Base-by-base conservation (phyloP, 2,888 invertebrate genomes). In the Drosophila helvetica region DNA sequence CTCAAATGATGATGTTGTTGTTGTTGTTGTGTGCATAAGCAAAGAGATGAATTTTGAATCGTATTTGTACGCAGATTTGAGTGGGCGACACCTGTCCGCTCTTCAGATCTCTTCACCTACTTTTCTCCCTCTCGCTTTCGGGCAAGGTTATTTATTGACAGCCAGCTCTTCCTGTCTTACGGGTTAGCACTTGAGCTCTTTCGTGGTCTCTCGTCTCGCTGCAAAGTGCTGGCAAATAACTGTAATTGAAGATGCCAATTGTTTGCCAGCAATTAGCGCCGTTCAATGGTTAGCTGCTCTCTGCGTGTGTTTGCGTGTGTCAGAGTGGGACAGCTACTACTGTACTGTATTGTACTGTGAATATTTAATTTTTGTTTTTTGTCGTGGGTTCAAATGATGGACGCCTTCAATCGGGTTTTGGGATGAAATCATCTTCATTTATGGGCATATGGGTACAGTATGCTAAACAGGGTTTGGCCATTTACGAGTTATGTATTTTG, bases 191-290 rank as follows among this genome's bases (percentile, higher is more conserved):
- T 77, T 50, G 61, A 69, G 68, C 27, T 47, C 27, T 9, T 18
- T 25, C 42, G 3, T 22, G 22, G 15, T 15, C 38, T 22, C 25
- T n/a, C 22, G 1, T n/a, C 27, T 27, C 27, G 7, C 3, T 15
- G 69, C 63, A 58, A 80, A 81, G 79, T 75, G 77, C 68, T 81
- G 71, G 81, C 63, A 81, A 81, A 84, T 81, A 74, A 74, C 72
- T 81, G 81, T 79, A 84, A 85, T 81, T 81, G 79, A 79, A 81
- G 78, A 82, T 74, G 75, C 64, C 85, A 82, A 82, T 82, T 85
- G 79, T 82, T 81, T 81, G 78, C 60, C 74, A 69, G 74, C 82
- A 82, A 85, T 82, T 82, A 82, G 82, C 75, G 54, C 45, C 66
- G 64, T 55, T 63, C 30, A 22, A 19, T 54, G 54, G 22, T 12